Conservation (phyloP, 2,888 invertebrate genomes). For the Aquatica leii region DNA sequence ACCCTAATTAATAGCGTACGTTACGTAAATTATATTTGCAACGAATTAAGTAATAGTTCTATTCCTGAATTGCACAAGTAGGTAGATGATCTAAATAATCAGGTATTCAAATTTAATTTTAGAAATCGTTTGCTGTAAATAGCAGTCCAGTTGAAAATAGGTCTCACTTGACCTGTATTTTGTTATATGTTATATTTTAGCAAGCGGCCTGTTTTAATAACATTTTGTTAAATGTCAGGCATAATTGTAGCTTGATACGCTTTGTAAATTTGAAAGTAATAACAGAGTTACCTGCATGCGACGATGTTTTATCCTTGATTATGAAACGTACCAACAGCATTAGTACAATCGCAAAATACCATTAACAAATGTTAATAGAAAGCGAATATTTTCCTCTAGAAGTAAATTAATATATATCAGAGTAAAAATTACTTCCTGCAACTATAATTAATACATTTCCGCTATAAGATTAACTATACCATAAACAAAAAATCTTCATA, state of each 20-base stretch:
- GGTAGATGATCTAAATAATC: slow-evolving; percentile 2
- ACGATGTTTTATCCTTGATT: slow-evolving; percentile 29
- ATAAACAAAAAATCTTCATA: not conserved
- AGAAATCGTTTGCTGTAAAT: slow-evolving; percentile 20
- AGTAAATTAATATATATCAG: slow-evolving; percentile 13
- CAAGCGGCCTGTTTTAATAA: slow-evolving; percentile 28
- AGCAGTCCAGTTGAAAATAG: slow-evolving; percentile 24
- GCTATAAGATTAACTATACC: not conserved
- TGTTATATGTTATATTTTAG: slow-evolving; percentile 12
- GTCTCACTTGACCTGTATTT: slow-evolving; percentile 27
- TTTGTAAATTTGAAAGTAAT: slow-evolving; percentile 33
- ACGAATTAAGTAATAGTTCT: too few relatives aligned
- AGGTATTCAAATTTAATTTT: slow-evolving; percentile 13
- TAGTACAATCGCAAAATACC: slow-evolving; percentile 29
- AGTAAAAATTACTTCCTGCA: slow-evolving; percentile 15
- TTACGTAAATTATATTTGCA: too few relatives aligned
- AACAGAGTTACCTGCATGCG: slow-evolving; percentile 29
- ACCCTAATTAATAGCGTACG: too few relatives aligned
- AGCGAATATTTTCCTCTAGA: slow-evolving; percentile 20
- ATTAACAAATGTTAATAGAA: slow-evolving; percentile 30
- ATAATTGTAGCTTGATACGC: slow-evolving; percentile 23
- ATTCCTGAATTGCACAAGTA: slow-evolving; percentile 6
- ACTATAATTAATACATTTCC: slow-evolving; percentile 3
- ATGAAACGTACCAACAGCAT: slow-evolving; percentile 25
- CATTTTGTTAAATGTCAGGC: slow-evolving; percentile 31